phyloP scores from a whole-genome alignment of 2,888 invertebrate genomes.

The Coecobrya sp. region DNA sequence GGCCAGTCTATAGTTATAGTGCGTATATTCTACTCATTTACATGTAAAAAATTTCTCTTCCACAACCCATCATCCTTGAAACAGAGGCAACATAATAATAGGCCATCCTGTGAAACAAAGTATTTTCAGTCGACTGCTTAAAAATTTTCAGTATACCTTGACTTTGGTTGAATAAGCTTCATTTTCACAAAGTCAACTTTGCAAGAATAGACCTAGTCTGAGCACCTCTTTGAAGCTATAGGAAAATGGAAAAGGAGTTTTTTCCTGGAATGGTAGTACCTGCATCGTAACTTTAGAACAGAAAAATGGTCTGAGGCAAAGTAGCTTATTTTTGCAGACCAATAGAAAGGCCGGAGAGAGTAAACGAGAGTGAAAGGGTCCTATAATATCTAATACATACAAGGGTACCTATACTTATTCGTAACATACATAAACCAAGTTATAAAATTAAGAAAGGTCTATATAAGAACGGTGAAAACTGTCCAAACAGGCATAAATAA shows the following conservation, averaged over 20 bases:
- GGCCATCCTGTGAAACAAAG: too few species aligned
- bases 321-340: constrained; percentile 54
- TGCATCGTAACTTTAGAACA: background rate
- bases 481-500: constrained; percentile 77
- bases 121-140: background rate
- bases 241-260: background rate
- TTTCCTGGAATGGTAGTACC: background rate
- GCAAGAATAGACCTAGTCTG: background rate
- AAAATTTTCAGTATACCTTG: background rate
- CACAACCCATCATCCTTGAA: background rate
- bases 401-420: too few species aligned
- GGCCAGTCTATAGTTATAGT: background rate
- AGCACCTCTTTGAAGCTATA: background rate
- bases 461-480: constrained; percentile 44
- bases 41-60: too few species aligned
- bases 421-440: too few species aligned
- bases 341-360: background rate
- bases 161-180: constrained; percentile 54
- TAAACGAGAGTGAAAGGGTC: too few species aligned
- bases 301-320: constrained; percentile 33
- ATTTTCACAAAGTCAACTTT: constrained; percentile 69
- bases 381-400: too few species aligned
- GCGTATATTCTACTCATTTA: too few species aligned
- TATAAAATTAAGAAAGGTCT: background rate
- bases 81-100: background rate